Evolutionary conservation across 2,113 vertebrate species (phyloP).

Genomic region (Capreolus pygargus): DNA sequence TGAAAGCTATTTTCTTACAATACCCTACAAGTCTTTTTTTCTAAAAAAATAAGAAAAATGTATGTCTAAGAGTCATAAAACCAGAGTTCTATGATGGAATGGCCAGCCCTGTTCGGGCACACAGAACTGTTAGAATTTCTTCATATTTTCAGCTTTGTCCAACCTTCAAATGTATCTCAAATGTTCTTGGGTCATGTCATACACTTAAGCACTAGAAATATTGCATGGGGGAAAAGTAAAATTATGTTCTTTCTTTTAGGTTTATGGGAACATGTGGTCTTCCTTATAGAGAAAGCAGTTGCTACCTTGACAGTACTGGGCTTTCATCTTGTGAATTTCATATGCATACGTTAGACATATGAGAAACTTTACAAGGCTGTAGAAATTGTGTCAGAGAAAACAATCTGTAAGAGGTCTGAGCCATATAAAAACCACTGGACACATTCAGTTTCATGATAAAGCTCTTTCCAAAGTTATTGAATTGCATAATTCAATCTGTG

Average conservation of each 20-base stretch:
- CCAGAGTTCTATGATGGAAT: neutral
- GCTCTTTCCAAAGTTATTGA: slow-evolving; percentile 27
- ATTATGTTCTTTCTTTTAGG: slow-evolving; percentile 5
- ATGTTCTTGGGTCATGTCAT: neutral
- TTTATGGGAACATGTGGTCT: slow-evolving; percentile 4
- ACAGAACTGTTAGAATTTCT: neutral
- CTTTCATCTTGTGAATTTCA: slow-evolving; percentile 20
- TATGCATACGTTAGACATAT: neutral
- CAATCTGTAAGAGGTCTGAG: slow-evolving; percentile 26
- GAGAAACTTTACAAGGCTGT: slow-evolving; percentile 48
- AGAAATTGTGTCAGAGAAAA: slow-evolving; percentile 50
- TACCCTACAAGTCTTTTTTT: neutral
- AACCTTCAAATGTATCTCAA: neutral
- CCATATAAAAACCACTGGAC: slow-evolving; percentile 20
- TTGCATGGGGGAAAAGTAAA: neutral
- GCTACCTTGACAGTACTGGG: neutral
- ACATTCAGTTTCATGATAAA: slow-evolving; percentile 40
- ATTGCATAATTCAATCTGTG: slow-evolving; percentile 27
- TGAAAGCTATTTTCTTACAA: neutral
- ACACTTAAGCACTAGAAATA: neutral
- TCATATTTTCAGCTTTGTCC: neutral
- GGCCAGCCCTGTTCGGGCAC: neutral
- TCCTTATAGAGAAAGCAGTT: neutral
- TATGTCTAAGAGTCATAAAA: neutral
- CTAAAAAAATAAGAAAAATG: neutral